Evolutionary conservation across 2,113 vertebrate species (phyloP).

Genomic region (Zapus hudsonius): DNA sequence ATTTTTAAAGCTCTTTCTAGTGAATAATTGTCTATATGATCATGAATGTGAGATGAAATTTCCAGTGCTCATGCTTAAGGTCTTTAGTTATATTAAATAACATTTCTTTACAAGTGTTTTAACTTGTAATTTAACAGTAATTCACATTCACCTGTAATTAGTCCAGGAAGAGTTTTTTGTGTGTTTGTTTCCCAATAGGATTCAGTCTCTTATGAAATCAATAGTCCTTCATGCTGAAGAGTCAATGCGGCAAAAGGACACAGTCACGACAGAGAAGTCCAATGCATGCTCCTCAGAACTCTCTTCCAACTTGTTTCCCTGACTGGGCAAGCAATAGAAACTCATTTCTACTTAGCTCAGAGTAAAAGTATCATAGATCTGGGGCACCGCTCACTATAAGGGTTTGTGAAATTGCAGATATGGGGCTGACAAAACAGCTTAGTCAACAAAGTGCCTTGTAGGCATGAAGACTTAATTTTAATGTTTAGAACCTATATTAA

Average conservation of each 20-base stretch:
- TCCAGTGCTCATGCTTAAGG: neutral
- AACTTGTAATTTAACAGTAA: neutral
- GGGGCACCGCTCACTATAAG: fast-evolving
- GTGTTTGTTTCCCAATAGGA: neutral
- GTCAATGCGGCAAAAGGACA: neutral
- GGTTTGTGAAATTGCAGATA: neutral
- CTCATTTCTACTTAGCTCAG: neutral
- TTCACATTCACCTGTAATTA: neutral
- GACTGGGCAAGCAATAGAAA: neutral
- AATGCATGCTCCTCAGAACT: neutral
- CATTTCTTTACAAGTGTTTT: neutral
- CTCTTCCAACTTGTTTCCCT: neutral
- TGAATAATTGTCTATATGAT: neutral
- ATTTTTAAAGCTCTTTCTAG: neutral
- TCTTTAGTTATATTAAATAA: constrained; percentile 7
- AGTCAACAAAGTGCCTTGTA: too few relatives aligned
- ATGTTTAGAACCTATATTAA: too few relatives aligned
- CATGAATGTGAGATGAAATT: neutral
- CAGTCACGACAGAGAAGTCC: neutral
- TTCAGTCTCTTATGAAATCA: neutral
- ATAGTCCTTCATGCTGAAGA: neutral
- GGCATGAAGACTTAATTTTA: too few relatives aligned
- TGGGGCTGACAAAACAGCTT: too few relatives aligned
- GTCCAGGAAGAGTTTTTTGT: neutral
- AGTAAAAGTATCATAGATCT: neutral